phyloP scores from a whole-genome alignment of 2,113 vertebrate species.

The Pitta sordida region DNA sequence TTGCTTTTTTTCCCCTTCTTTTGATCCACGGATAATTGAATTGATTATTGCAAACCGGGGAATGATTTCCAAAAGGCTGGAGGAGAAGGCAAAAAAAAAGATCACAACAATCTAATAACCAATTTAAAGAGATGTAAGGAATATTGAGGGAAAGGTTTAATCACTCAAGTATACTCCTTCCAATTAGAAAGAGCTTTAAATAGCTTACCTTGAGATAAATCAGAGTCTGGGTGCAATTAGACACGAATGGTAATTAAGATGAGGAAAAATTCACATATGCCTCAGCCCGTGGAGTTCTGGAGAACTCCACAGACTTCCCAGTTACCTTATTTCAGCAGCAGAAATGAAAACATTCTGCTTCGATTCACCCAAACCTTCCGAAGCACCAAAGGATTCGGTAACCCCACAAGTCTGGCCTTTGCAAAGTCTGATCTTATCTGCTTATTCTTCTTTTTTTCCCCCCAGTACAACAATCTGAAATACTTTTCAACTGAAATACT shows the following conservation, averaged over 20 bases:
- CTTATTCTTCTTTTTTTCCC: background rate
- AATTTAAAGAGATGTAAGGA: constrained; percentile 59
- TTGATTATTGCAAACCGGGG: constrained; percentile 61
- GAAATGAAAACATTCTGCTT: background rate
- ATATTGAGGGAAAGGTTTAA: constrained; percentile 61
- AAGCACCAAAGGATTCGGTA: background rate
- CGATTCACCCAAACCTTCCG: background rate
- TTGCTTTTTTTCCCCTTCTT: constrained; percentile 57
- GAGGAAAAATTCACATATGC: constrained; percentile 29
- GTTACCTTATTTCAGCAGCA: background rate
- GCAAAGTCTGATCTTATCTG: background rate
- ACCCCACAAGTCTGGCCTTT: background rate
- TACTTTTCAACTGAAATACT: too few relatives aligned
- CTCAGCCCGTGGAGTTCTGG: background rate
- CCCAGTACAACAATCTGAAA: too few relatives aligned
- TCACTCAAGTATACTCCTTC: constrained; percentile 55
- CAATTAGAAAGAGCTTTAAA: constrained; percentile 66
- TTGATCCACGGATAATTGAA: constrained; percentile 59
- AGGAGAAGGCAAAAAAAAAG: constrained; percentile 27
- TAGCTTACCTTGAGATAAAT: constrained; percentile 62
- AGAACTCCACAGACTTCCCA: background rate
- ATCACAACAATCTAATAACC: constrained; percentile 58
- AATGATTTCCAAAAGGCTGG: constrained; percentile 55
- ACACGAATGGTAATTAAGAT: constrained; percentile 60
- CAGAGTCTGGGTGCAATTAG: constrained; percentile 50